Base-by-base conservation (phyloP, 2,113 vertebrate species). In the Euleptes europaea region DNA sequence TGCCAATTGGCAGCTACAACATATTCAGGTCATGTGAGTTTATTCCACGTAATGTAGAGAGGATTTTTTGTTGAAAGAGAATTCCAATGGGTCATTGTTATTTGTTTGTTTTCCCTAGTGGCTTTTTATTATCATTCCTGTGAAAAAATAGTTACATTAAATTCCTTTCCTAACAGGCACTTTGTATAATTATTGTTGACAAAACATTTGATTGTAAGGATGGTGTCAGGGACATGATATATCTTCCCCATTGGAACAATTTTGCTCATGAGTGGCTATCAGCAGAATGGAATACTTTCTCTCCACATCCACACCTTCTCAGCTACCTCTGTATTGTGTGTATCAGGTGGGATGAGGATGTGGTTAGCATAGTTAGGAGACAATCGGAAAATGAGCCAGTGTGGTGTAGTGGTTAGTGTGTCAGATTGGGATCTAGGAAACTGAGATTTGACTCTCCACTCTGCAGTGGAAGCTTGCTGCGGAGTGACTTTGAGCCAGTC, bases 1-100 rank as follows among this genome's bases (percentile, higher is more conserved):
- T 92, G 71, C 47, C 38, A 90, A n/a, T 44, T 90, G 75, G 87
- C 82, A 89, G 57, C 86, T 71, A 35, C 33, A 93, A 66, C 35
- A 7, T 88, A 76, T 86, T 92, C 69, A 44, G 88, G 90, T 89
- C 85, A 86, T 63, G 42, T 1, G 80, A 92, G 83, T 90, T 91
- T 88, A 86, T 89, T 88, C 51, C 10, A 79, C 79, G 60, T 33
- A 76, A 57, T 84, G 74, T 44, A 84, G 81, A 54, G 26, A 28
- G 42, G 8, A 17, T 35, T 13, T 38, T 44, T 85, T 85, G 76
- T 81, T 49, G 28, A 54, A 7, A 75, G 28, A 65, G 66, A 86
- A 86, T 86, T 67, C 42, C 77, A 86, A 78, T 78, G 65, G 35
- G 14, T 65, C 84, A 60, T 33, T 90, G 83, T 76, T 87, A 87